Conservation (phyloP, 2,888 invertebrate genomes). For the Andrena fulva region DNA sequence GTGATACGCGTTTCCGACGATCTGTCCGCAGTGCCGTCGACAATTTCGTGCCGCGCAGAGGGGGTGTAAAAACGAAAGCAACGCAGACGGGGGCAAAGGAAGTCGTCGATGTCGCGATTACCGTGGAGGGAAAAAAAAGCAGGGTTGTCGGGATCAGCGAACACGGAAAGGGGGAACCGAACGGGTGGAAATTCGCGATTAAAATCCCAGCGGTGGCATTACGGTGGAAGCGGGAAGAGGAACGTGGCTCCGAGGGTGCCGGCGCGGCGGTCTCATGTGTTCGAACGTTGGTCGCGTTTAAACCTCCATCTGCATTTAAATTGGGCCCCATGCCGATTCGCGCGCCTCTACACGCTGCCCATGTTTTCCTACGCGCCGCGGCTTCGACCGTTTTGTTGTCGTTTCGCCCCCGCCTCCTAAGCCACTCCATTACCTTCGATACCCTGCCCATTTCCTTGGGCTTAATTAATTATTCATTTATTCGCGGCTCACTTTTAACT, state of each 20-base stretch:
- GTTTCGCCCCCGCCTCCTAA: slow-evolving; percentile 54
- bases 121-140: slow-evolving; percentile 24
- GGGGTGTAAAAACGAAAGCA: neutral
- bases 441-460: slow-evolving; percentile 62
- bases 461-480: slow-evolving; percentile 70
- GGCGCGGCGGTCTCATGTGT: slow-evolving; percentile 68
- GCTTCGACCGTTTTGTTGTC: slow-evolving; percentile 62
- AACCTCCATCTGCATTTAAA: slow-evolving; percentile 80
- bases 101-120: slow-evolving; percentile 65
- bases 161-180: slow-evolving; percentile 35
- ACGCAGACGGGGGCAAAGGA: slow-evolving; percentile 52
- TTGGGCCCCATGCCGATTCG: slow-evolving; percentile 73
- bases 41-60: no score
- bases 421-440: slow-evolving; percentile 70
- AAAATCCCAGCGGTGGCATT: slow-evolving; percentile 76
- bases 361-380: slow-evolving; percentile 63
- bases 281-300: slow-evolving; percentile 70
- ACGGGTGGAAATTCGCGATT: slow-evolving; percentile 73
- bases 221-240: slow-evolving; percentile 49
- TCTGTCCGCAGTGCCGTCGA: no score
- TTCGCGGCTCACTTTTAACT: slow-evolving; percentile 45
- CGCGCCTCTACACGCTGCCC: slow-evolving; percentile 42
- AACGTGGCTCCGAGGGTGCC: slow-evolving; percentile 52
- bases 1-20: neutral
- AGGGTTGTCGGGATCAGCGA: slow-evolving; percentile 38